These are phyloP conservation scores for Mormyrus lacerda DNA, from an alignment of 2,113 vertebrate species.

Conservation along the genomic window DNA sequence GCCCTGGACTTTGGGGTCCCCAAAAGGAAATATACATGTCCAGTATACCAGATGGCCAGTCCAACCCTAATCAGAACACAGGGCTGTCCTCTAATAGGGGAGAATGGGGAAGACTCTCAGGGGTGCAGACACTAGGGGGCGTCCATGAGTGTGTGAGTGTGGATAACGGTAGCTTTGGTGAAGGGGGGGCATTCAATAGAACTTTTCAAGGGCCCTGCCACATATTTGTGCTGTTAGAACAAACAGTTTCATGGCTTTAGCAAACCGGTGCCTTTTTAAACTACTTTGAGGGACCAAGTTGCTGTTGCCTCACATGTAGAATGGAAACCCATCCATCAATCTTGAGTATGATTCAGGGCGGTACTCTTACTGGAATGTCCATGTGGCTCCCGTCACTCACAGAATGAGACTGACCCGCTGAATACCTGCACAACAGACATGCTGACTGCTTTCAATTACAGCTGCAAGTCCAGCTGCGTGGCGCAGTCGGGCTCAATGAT, in stretches of 20 bases:
- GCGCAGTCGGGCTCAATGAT: not conserved
- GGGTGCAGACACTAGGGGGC: not conserved
- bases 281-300: not conserved
- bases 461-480: not conserved
- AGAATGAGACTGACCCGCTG: not conserved
- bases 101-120: not conserved
- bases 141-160: not conserved
- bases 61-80: not conserved
- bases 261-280: not conserved
- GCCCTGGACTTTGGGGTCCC: not conserved
- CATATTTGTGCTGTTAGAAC: not conserved
- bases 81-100: not conserved
- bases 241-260: not conserved
- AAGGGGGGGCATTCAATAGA: not conserved
- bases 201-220: not conserved
- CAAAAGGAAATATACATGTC: not conserved
- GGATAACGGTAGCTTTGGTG: not conserved
- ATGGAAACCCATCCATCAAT: not conserved
- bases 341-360: not conserved
- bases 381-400: not conserved
- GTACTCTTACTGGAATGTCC: not conserved
- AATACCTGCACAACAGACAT: not conserved
- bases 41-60: not conserved
- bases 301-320: not conserved
- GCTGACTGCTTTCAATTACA: not conserved